Base-by-base conservation (phyloP, 2,888 invertebrate genomes). In the Abrostola triplasia region DNA sequence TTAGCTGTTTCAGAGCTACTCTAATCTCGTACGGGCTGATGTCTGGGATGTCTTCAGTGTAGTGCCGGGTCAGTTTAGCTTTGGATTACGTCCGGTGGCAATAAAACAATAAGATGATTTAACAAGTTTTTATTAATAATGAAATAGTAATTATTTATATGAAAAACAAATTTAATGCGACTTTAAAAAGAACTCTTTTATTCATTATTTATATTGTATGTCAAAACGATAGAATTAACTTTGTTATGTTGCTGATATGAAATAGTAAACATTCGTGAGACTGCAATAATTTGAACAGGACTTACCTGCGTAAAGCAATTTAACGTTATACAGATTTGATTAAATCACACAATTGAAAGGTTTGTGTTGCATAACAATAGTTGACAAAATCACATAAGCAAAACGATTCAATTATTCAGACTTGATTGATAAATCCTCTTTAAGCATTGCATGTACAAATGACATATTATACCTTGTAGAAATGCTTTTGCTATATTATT, bases 81-180 rank as follows among this genome's bases (percentile, higher is more conserved):
- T n/a, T n/a, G n/a, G n/a, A 24, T 24, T 24, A 24, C 24, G 24
- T 24, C 4, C 1, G 24, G 24, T 24, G 24, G 24, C n/a, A 36
- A 36, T 49, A 36, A 35, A 49, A 35, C 35, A 11, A 49, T 49
- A 36, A 36, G 6, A 63, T 74, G 63, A 81, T 80, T 83, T 82
- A 84, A 84, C 83, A 78, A 76, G 76, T 77, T 73, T 82, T 85
- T 83, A 76, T 79, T 80, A 71, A 71, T 79, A 70, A 66, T 80
- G 82, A 80, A 81, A 81, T 83, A 79, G 77, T 80, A 81, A 76
- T 80, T 80, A 73, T 73, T 24, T 24, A 73, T 77, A 76, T 77
- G 65, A 70, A 77, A 77, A 85, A 81, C 80, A 76, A 76, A 68
- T 81, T 80, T 71, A 69, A 77, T 70, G 58, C 5, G 66, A 56